A percentile compares a stretch with the other conserved stretches of the same genome.
Conservation (phyloP, 2,888 invertebrate species). For the Morpho deidamia region DNA sequence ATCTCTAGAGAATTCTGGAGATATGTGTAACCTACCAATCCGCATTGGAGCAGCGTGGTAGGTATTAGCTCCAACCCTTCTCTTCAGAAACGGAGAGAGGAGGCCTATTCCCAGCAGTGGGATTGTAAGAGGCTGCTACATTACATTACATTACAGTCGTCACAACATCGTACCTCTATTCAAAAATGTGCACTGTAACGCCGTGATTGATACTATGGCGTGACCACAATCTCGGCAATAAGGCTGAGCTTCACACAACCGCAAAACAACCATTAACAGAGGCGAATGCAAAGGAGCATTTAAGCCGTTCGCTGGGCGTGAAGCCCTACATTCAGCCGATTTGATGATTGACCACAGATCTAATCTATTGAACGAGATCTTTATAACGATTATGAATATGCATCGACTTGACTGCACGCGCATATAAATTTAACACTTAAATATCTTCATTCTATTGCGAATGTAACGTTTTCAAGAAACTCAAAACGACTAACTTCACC, state of each 20-base stretch:
- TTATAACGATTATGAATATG: constrained; percentile 11
- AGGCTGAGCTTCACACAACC: constrained; percentile 21
- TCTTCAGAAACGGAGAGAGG: too few relatives aligned
- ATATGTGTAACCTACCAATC: too few relatives aligned
- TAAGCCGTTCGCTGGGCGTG: constrained; percentile 40
- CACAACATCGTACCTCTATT: too few relatives aligned
- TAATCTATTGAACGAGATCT: constrained; percentile 19
- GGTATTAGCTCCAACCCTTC: too few relatives aligned
- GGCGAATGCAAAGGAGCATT: constrained; percentile 27
- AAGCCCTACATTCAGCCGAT: constrained; percentile 38
- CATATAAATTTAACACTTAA: background rate
- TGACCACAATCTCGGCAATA: constrained; percentile 16
- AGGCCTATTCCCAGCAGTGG: too few relatives aligned
- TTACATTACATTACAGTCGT: too few relatives aligned
- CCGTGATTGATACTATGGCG: constrained; percentile 5
- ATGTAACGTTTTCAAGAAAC: too few relatives aligned
- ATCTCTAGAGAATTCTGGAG: too few relatives aligned
- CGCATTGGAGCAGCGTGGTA: too few relatives aligned
- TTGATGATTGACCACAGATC: constrained; percentile 31
- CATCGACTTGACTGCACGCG: background rate
- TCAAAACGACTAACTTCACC: too few relatives aligned
- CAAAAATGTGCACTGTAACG: background rate
- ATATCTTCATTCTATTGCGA: too few relatives aligned
- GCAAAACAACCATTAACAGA: constrained; percentile 25
- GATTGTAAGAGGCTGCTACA: too few relatives aligned